Base-by-base conservation (phyloP, 2,888 invertebrate species). In the Sericinus montela region DNA sequence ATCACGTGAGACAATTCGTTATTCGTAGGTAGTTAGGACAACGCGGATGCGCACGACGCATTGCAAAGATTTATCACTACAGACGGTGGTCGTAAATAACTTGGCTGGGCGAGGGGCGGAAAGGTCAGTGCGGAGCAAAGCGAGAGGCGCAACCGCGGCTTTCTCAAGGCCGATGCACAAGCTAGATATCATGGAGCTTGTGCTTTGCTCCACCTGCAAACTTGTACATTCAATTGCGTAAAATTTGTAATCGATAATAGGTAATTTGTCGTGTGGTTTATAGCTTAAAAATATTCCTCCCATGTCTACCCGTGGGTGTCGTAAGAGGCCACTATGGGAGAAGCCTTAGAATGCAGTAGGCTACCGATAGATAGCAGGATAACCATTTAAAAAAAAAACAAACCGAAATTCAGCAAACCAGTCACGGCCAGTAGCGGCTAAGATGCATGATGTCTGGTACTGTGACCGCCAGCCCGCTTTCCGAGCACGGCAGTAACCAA, bases 151-250 rank as follows among this genome's bases (percentile, higher is more conserved):
- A 61, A 54, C 60, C 62, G 64, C 73, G 69, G 69, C 72, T 69
- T 68, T 70, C 72, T 75, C 82, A 83, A 81, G 82, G 81, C 78
- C 80, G 80, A 80, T 80, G 67, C 74, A 65, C 72, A 72, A 69
- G 65, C 69, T 72, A 75, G 80, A 80, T 80, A 80, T 61, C 37
- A 38, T 25, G 39, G 30, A 69, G 60, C 57, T 51, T 61, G 64
- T 75, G 72, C 65, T 62, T 40, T 32, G 53, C 48, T 44, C 51
- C 48, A 44, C 46, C 53, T 51, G 49, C 13, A 44, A 48, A 42
- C 41, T 43, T 37, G 48, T 48, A 23, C 40, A 37, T 30, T 30
- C 37, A 29, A 32, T 42, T 37, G 37, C 29, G 36, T 19, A 41
- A 35, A 44, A 44, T 44, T 44, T 11, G 16, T 44, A 39, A 49